A percentile compares a stretch with the other conserved stretches of the same genome.
These are phyloP conservation scores for Centropus unirufus DNA, from an alignment of 2,113 vertebrate species.

Conservation along the genomic window DNA sequence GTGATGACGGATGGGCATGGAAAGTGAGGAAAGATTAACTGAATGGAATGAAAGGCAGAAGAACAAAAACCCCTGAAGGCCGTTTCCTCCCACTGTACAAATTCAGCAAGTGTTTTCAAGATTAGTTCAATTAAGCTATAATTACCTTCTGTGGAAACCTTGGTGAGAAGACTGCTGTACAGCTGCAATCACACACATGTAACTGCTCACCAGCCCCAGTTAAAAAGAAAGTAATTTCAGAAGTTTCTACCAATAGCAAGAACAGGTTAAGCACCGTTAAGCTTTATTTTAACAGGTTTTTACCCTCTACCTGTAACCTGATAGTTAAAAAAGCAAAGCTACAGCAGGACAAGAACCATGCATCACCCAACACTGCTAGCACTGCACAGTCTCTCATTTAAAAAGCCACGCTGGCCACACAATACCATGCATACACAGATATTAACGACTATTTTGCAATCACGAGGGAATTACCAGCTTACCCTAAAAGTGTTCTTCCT, in stretches of 20 bases:
- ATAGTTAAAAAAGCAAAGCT: background rate
- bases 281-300: slow-evolving; percentile 28
- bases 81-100: slow-evolving; percentile 48
- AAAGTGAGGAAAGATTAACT: background rate
- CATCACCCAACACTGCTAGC: background rate
- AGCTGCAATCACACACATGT: slow-evolving; percentile 2
- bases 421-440: slow-evolving; percentile 61
- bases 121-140: slow-evolving; percentile 43
- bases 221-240: background rate
- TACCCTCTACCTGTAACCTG: background rate
- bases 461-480: background rate
- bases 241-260: background rate
- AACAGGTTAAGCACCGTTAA: background rate
- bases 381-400: background rate
- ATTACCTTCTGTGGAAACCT: slow-evolving; percentile 23
- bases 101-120: slow-evolving; percentile 53
- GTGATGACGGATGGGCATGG: background rate
- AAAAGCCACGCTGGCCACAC: slow-evolving; percentile 28
- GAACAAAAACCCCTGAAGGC: background rate
- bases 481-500: background rate
- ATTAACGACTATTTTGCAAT: background rate
- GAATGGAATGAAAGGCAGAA: background rate
- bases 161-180: slow-evolving; percentile 36
- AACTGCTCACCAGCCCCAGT: background rate
- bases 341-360: background rate